Evolutionary conservation across 2,113 vertebrate genomes (phyloP), one percentile per base, ranked within the genome.

Genomic region (Nothocercus nigrocapillus): DNA sequence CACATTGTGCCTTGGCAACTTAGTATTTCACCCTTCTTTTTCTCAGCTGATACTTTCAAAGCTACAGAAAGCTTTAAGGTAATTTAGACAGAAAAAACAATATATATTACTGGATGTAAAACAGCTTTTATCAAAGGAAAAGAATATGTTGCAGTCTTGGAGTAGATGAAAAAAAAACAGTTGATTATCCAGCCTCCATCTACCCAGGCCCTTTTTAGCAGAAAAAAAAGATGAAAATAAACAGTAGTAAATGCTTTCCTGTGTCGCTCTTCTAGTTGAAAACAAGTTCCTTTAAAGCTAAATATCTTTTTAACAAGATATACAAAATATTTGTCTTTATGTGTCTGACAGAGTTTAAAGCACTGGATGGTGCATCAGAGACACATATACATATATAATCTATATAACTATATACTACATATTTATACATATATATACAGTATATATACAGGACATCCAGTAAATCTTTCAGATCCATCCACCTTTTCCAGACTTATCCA

Each of bases 1-100:
- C 49, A n/a, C 5, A 1, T 54, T 9, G n/a, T 4, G 20, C 38
- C 1, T 1, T 1, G 0, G 58, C 32, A 66, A 67, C 64, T 36
- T 85, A 62, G 28, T 38, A 1, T 12, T 16, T 70, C 54, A 47
- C 0, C 0, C 40, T 77, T 44, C 74, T 84, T 87, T 47, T 69
- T 38, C 49, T 84, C 25, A 13, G 38, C 3, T 11, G 18, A 58
- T 45, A 28, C 59, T 86, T 69, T 74, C 64, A 94, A 91, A 84
- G 61, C 54, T 84, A 61, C 69, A 54, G 61, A 61, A 75, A 51
- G 28, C 61, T 89, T 67, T 84, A 78, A 70, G 78, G 44, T 15
- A 4, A 16, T 28, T 44, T 7, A 74, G 59, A 30, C 25, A 83
- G 40, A 38, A n/a, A 62, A 54, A 88, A 63, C 11, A 3, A 2